Base-by-base conservation (phyloP, 1,140 invertebrate genomes). In the Micrasema minimum region DNA sequence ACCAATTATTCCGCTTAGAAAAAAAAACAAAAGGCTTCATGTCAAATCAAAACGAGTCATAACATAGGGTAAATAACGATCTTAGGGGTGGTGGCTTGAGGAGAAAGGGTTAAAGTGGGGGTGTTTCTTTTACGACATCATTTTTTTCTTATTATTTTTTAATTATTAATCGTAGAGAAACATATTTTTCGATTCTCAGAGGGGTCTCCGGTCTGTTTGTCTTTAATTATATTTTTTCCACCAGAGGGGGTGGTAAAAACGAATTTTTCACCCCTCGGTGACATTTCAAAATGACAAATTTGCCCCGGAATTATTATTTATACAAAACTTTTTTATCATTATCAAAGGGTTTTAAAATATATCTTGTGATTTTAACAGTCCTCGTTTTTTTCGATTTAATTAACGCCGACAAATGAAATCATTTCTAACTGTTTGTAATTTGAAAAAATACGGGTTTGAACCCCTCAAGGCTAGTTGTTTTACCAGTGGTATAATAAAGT, bases 81-180 rank as follows among this genome's bases (percentile, higher is more conserved):
- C 9, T 45, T 20, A 1, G 41, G 59, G 59, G 59, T 64, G 59
- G 59, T 64, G 59, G 20, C 41, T 46, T n/a, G 9, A 14, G n/a
- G 5, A 11, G 59, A 64, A 64, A 46, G 59, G 43, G 41, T 64
- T 48, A 31, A 16, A n/a, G 38, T 14, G 23, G 59, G 59, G 59
- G 41, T 46, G 26, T 18, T 64, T 57, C 41, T 75, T 71, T 75
- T 75, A 72, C 69, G 73, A 75, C 70, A 75, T 75, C 73, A 69
- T 75, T 75, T 75, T n/a, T 75, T 75, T 75, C 73, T 75, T 75
- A 75, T 75, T 75, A 75, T 75, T 75, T 75, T 75, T 75, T 75
- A 75, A 75, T 75, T 75, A 75, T 75, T 75, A 75, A 75, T 75
- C 73, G 73, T 75, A 75, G 70, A 75, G 73, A 75, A 75, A 75